phyloP scores from a whole-genome alignment of 2,888 invertebrate genomes.

The Ferrisia virgata region DNA sequence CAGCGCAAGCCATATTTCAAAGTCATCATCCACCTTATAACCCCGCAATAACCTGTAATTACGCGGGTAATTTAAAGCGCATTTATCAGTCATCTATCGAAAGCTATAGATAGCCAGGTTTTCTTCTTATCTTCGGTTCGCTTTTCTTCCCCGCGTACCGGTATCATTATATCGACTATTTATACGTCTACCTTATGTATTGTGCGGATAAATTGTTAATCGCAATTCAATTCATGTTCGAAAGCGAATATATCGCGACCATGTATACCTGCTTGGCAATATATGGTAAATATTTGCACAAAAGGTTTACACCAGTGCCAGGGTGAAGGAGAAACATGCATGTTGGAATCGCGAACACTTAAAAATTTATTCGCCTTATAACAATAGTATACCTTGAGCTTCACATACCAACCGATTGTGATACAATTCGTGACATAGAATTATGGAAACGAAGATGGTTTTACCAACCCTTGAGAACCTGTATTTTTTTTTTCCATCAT shows the following conservation, averaged over 20 bases:
- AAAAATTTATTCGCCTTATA: neutral
- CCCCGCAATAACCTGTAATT: neutral
- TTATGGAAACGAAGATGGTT: no score
- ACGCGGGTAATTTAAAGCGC: conserved; percentile 3
- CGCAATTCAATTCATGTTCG: neutral
- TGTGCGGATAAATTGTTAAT: neutral
- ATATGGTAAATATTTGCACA: neutral
- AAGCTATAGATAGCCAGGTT: neutral
- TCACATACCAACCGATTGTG: neutral
- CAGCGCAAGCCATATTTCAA: neutral
- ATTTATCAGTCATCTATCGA: neutral
- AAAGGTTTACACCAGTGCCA: neutral
- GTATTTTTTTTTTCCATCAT: neutral
- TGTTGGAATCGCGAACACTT: neutral
- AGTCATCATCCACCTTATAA: neutral
- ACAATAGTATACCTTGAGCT: neutral
- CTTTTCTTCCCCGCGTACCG: neutral
- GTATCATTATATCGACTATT: no score
- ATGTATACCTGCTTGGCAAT: neutral
- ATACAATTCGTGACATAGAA: no score
- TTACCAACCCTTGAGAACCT: neutral
- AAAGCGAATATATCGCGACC: neutral
- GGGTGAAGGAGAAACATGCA: neutral
- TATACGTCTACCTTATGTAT: no score
- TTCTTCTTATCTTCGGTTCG: no score